These are phyloP conservation scores for Baccha elongata DNA, from an alignment of 2,888 invertebrate genomes.

Conservation along the genomic window DNA sequence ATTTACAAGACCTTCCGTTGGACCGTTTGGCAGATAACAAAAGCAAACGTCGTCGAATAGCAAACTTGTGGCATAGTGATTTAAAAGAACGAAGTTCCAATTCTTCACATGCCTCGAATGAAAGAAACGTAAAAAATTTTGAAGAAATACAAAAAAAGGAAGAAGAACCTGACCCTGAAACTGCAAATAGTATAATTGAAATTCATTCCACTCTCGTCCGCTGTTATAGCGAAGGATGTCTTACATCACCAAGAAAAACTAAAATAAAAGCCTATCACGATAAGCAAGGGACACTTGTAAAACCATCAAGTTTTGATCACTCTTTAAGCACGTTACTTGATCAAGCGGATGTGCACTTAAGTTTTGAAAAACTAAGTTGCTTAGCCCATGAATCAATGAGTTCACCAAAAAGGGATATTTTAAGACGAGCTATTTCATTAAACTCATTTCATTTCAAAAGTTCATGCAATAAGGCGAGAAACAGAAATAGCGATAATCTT, in stretches of 20 bases:
- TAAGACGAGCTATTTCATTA: constrained; percentile 76
- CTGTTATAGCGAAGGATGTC: constrained; percentile 85
- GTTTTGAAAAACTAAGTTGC: constrained; percentile 76
- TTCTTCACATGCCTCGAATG: constrained; percentile 48
- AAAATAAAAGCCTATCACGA: constrained; percentile 75
- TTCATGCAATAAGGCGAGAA: constrained; percentile 72
- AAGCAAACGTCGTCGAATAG: constrained; percentile 86
- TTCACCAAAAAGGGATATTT: constrained; percentile 7
- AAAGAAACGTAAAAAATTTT: constrained; percentile 60
- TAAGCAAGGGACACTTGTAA: constrained; percentile 75
- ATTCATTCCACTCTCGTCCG: constrained; percentile 81
- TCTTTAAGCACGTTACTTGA: constrained; percentile 77
- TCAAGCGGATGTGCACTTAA: constrained; percentile 74
- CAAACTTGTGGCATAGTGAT: constrained; percentile 80
- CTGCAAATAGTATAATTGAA: constrained; percentile 61
- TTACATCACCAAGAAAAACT: constrained; percentile 79
- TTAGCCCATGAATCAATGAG: constrained; percentile 22
- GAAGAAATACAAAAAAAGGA: constrained; percentile 67
- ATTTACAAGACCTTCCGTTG: constrained; percentile 92
- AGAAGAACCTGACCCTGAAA: constrained; percentile 69
- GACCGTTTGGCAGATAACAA: constrained; percentile 91
- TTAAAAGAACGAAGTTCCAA: constrained; percentile 64
- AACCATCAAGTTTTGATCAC: constrained; percentile 77
- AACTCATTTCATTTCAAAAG: constrained; percentile 75
- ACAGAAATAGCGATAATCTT: constrained; percentile 79